A percentile compares a stretch with the other conserved stretches of the same genome.
These are phyloP conservation scores for Apotomis turbidana DNA, from an alignment of 2,888 invertebrate genomes.

Conservation along the genomic window DNA sequence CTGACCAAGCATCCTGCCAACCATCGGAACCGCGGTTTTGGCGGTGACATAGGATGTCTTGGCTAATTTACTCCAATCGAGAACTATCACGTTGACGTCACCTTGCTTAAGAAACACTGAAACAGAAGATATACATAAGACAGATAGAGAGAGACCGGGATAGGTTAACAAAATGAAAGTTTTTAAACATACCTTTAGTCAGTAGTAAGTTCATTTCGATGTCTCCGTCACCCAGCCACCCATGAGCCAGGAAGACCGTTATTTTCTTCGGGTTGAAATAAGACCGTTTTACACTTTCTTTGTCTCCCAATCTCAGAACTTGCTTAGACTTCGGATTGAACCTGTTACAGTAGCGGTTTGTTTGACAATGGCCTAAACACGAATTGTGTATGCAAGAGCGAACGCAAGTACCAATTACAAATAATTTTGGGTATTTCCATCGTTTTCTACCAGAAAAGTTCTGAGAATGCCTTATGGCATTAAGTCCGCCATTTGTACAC, in stretches of 20 bases:
- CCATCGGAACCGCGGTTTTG: background rate
- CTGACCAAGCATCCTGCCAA: background rate
- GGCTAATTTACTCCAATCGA: conserved; percentile 1
- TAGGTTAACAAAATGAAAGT: background rate
- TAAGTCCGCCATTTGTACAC: no score
- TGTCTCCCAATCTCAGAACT: background rate
- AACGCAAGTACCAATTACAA: no score
- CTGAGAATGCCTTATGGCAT: no score
- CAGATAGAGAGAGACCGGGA: no score
- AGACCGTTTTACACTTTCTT: background rate
- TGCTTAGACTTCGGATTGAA: background rate
- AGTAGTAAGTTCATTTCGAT: background rate
- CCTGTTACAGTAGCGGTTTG: background rate
- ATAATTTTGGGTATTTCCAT: no score
- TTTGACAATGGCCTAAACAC: no score
- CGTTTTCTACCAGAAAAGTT: no score
- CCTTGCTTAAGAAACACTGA: background rate
- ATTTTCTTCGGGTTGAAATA: background rate
- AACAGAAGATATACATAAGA: background rate
- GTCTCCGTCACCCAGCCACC: conserved; percentile 3
- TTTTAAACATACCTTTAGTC: background rate
- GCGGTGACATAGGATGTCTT: background rate
- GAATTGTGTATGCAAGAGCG: no score
- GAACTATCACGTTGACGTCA: conserved; percentile 5
- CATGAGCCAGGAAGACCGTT: background rate